Evolutionary conservation across 2,797 vertebrate genomes (phyloP), one percentile per base, ranked within the genome.

Genomic region (Lerista edwardsae): DNA sequence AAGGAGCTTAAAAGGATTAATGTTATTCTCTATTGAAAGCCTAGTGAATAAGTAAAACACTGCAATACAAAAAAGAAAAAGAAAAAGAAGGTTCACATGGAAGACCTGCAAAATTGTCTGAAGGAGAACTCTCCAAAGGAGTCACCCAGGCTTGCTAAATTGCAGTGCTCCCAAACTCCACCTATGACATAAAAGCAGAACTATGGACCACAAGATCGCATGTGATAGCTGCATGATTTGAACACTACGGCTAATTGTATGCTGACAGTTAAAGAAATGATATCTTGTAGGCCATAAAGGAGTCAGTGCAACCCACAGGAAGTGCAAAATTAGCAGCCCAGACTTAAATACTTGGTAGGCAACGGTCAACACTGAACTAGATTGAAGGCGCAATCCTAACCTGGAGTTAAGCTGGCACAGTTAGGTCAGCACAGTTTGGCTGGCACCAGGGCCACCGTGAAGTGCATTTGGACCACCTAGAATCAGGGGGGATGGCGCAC

Each of bases 1-100:
- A 96, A 97, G 96, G 95, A 97, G 96, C 96, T 97, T 97, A 97
- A 97, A 96, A 96, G 97, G 97, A 97, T 97, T 97, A 97, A 97
- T 96, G 97, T 93, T 95, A 96, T 96, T 97, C 95, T 97, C 96
- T 95, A 95, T 96, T 97, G 96, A 96, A 97, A 97, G 96, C 96
- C 95, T 94, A 92, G 95, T 93, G 95, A 96, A 95, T 95, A 95
- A 96, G 96, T 96, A 95, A 94, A 95, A 95, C 91, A 94, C 91
- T 89, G 92, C 94, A 95, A 96, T 95, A 93, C 91, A 91, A 95
- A 94, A 71, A 68, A 69, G 17, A 19, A 61, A 72, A 84, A 51
- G 5, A 93, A 95, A 94, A 92, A 93, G 91, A 95, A 95, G 90
- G 91, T 90, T 83, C 90, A 91, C 36, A 79, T 89, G 91, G 87